Base-by-base conservation (phyloP, 2,888 invertebrate genomes). In the Shargacucullia verbasci region DNA sequence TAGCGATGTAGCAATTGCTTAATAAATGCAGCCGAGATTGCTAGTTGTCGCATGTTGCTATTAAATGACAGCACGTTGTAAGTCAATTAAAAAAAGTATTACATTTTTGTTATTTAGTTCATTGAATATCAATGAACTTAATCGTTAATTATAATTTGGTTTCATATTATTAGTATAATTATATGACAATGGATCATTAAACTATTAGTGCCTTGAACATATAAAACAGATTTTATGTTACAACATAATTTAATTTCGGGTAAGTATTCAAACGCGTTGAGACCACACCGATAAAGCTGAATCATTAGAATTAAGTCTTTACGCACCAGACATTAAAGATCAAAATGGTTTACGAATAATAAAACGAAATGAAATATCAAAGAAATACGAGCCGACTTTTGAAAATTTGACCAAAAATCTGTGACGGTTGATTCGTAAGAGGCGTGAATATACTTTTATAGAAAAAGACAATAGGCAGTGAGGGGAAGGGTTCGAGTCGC, bases 401-500 rank as follows among this genome's bases (percentile, higher is more conserved):
- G 53, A 49, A 75, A 73, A 70, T 76, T 73, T 72, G 48, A 62
- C 70, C 67, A 65, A 81, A 81, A 79, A 59, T 64, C 61, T 39
- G 53, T 75, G 40, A 38, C 59, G 62, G 54, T 73, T 80, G 78
- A 82, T 83, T 82, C 78, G 76, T 72, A 64, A 62, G 62, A 77
- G 77, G 78, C 72, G 82, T 79, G 74, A 78, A 78, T 73, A 70
- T 50, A 68, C 52, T 67, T 65, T 66, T 74, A 72, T 59, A 69
- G 69, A 73, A 69, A 73, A 73, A 73, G 68, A 78, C 77, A 77
- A 77, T 76, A 68, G 76, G 37, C 43, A 45, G 45, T 44, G 59
- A 62, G 65, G 63, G 54, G 58, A 62, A 59, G 73, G 70, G 71
- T 75, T 69, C 64, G 55, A 71, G 59, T 48, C 40, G 62, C 59